Base-by-base conservation (phyloP, 2,797 vertebrate genomes). In the Brachymystax lenok region DNA sequence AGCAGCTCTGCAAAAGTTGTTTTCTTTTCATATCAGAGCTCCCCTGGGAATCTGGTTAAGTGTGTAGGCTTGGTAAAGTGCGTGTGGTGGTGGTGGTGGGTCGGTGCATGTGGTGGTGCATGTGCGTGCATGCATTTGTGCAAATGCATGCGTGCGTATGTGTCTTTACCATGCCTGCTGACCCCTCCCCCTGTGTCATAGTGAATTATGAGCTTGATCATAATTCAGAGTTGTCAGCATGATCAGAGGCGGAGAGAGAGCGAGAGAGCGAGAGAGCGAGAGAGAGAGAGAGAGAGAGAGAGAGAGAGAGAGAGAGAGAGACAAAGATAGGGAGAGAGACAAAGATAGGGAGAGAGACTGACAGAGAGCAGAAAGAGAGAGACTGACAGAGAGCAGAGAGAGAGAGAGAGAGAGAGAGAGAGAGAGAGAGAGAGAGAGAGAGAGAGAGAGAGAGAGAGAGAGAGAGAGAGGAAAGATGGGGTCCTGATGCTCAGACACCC, bases 71-170 rank as follows among this genome's bases (percentile, higher is more conserved):
- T 64, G 73, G 40, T 10, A 3, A 46, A n/a, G 14, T 74, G 33
- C 3, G 73, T 28, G n/a, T 64, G 74, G 68, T 16, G 40, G 13
- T 64, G 40, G 28, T 4, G 40, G 8, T 8, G 19, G 14, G 3
- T 64, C 6, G 35, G 35, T 35, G 33, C 33, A 35, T 35, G 33
- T 35, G 40, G 40, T 27, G 51, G 5, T 28, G 10, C 14, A 2
- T 52, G 27, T 28, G 14, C 35, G 24, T 74, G 24, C 63, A 5
- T 4, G 6, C 76, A 33, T 24, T 17, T 75, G 8, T 30, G 4
- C 19, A 35, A 46, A 35, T 74, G 61, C 51, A 24, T 67, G 63
- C 27, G 63, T 68, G 74, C 40, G 74, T 69, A 27, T 52, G 50
- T 54, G 46, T 40, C 10, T 16, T 21, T n/a, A 46, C 40, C 40